A percentile compares a stretch with the other conserved stretches of the same genome.
Evolutionary conservation across 30 jellyfish, hydroid and myxozoan genomes (phyloP).

Genomic region (Sanderia malayensis): DNA sequence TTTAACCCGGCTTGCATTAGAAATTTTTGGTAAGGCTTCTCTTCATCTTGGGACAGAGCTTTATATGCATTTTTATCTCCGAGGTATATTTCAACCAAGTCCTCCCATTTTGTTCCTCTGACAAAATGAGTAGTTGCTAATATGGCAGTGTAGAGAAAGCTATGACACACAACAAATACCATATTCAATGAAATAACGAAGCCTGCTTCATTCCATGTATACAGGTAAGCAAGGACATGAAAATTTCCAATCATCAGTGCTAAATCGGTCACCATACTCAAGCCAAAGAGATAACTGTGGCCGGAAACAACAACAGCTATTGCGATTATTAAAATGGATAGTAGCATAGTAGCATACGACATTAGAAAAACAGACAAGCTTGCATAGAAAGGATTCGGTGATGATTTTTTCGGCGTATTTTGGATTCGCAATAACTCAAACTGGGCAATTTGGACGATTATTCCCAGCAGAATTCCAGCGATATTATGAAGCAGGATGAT

Average conservation of each 20-base stretch:
- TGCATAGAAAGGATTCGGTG: conserved; percentile 9
- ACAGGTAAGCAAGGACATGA: conserved; percentile 24
- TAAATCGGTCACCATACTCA: conserved; percentile 41
- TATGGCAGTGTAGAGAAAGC: conserved; percentile 35
- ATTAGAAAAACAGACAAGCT: conserved; percentile 21
- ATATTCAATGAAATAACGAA: conserved; percentile 41
- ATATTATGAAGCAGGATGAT: conserved; percentile 41
- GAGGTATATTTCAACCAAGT: conserved; percentile 39
- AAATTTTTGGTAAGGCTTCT: conserved; percentile 38
- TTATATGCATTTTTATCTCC: conserved; percentile 15
- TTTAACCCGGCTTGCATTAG: conserved; percentile 5
- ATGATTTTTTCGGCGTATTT: neutral
- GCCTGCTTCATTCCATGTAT: conserved; percentile 58
- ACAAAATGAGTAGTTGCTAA: conserved; percentile 37
- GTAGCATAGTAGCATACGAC: conserved; percentile 1
- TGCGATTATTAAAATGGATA: conserved; percentile 25
- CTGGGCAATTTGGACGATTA: conserved; percentile 26
- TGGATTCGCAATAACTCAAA: conserved; percentile 3
- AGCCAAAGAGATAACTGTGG: conserved; percentile 55
- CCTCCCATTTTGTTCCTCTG: conserved; percentile 45
- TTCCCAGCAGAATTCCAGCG: conserved; percentile 8
- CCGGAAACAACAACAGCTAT: conserved; percentile 55
- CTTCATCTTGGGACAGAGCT: conserved; percentile 34
- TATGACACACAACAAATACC: conserved; percentile 35
- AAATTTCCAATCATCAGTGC: conserved; percentile 45